Conservation (phyloP, 2,888 invertebrate species). For the Autographa gamma region DNA sequence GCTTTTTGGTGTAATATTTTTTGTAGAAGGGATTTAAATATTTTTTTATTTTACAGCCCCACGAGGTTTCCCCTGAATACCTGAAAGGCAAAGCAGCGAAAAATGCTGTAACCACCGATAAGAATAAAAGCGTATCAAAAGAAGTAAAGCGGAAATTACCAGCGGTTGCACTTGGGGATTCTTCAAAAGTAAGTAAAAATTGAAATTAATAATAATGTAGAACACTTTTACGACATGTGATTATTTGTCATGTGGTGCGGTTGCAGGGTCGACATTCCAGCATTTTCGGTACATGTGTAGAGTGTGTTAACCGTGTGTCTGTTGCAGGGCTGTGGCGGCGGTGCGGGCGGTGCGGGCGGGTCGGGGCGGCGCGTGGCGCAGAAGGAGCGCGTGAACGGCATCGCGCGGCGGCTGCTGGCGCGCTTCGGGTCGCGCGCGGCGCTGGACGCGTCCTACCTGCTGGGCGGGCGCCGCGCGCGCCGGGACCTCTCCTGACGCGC, state of each 20-base stretch:
- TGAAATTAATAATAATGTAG: too few relatives aligned
- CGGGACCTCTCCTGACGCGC: conserved; percentile 57
- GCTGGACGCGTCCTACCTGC: conserved; percentile 56
- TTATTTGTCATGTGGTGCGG: too few relatives aligned
- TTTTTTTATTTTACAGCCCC: conserved; percentile 74
- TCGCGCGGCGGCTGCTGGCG: conserved; percentile 78
- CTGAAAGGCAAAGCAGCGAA: conserved; percentile 81
- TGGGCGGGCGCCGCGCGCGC: conserved; percentile 55
- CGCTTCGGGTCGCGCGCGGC: conserved; percentile 72
- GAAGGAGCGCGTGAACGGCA: conserved; percentile 81
- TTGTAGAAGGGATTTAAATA: neutral
- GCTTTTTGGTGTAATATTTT: neutral
- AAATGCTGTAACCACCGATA: conserved; percentile 70
- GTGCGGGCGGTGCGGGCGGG: conserved; percentile 19
- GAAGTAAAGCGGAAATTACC: conserved; percentile 78
- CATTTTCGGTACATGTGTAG: too few relatives aligned
- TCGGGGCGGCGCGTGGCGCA: conserved; percentile 64
- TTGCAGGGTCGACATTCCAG: too few relatives aligned
- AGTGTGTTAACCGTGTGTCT: too few relatives aligned
- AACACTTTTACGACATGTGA: too few relatives aligned
- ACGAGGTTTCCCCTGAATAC: conserved; percentile 85
- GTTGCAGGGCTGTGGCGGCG: neutral
- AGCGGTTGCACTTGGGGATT: conserved; percentile 66
- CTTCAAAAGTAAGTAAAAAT: conserved; percentile 78
- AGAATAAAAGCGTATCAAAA: conserved; percentile 62